phyloP scores from a whole-genome alignment of 2,113 vertebrate species.

The western clawed frog (Xenopus tropicalis) region DNA sequence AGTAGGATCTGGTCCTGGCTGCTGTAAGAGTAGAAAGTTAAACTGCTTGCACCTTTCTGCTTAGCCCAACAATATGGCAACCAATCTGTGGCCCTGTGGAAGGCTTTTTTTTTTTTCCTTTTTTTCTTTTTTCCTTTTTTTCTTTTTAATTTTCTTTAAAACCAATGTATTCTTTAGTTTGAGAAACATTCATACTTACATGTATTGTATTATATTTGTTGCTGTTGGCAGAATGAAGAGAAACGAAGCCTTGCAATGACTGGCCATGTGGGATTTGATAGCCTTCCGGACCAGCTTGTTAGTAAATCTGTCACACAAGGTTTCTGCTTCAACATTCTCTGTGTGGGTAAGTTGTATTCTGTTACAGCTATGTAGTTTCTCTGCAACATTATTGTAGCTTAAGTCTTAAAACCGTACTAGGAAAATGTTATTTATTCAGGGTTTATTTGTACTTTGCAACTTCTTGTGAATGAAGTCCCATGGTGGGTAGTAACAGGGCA shows the following conservation, averaged over 20 bases:
- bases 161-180: no score
- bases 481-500: no score
- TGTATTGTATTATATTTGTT: neutral
- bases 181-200: neutral
- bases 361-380: neutral
- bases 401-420: no score
- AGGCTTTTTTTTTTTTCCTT: neutral
- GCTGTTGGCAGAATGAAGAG: constrained; percentile 75
- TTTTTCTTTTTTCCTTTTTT: neutral
- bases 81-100: neutral
- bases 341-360: constrained; percentile 82
- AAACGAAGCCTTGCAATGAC: constrained; percentile 84
- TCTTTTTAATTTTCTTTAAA: neutral
- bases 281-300: constrained; percentile 95
- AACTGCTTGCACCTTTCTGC: neutral
- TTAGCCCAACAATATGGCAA: neutral
- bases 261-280: constrained; percentile 96
- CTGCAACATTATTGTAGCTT: no score
- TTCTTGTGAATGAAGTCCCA: no score
- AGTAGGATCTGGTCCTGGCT: neutral
- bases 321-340: constrained; percentile 98
- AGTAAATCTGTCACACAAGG: constrained; percentile 96
- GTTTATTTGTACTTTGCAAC: no score
- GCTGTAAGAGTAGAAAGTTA: neutral
- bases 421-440: no score